Evolutionary conservation across 2,113 vertebrate species (phyloP), one percentile per base, ranked within the genome.

Genomic region (Burhinus bistriatus): DNA sequence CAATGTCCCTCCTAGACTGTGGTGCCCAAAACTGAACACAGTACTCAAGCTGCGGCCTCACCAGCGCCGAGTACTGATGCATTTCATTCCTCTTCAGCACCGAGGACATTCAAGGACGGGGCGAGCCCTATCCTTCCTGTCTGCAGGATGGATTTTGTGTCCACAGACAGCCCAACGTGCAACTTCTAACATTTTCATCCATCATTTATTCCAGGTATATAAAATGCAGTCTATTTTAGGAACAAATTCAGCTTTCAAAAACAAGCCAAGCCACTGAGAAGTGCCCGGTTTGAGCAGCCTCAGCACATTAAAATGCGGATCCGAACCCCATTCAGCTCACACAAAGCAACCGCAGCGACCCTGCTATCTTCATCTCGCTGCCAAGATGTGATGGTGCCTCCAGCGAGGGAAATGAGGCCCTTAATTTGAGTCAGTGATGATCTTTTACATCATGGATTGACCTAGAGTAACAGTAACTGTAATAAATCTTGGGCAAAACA

Each of bases 221-320:
- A 7, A 51, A 51, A 45, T 0, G 15, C 0, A 9, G 16, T 2
- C 7, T 2, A 19, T 2, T n/a, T 25, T 6, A 40, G 44, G n/a
- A 36, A 17, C 11, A 22, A 64, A 42, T 3, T 11, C 1, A 2
- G 5, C 57, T 66, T 13, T 11, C 30, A 1, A 2, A 52, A 58
- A 38, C 55, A 5, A 79, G 71, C 38, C 49, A 10, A 17, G 34
- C 14, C 26, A 18, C 47, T 29, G 69, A 51, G 6, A 62, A 23
- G 57, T 2, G 42, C n/a, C 25, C 30, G 8, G 22, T 26, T 5
- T 23, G 65, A 30, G 14, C 44, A 55, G 87, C 59, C 21, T 34
- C 51, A 34, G 71, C 51, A 8, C 51, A 9, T 5, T 2, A 29
- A 66, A 34, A 30, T 8, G 75, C 15, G 5, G 84, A 18, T 61